Conservation (phyloP, 1,140 invertebrate genomes). For the Drosophila fuyamai region DNA sequence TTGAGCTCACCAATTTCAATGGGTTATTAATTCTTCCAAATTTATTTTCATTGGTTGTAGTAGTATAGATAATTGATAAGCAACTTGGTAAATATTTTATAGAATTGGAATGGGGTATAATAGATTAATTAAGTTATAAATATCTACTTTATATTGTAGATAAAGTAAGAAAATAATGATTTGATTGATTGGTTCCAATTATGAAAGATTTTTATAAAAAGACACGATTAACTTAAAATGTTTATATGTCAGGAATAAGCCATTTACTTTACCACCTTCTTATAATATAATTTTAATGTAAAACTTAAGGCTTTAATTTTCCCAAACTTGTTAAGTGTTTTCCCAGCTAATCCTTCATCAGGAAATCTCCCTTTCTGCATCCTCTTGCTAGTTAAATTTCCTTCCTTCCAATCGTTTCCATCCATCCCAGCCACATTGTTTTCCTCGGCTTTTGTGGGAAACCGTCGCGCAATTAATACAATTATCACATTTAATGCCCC, state of each 20-base stretch:
- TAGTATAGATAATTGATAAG: not conserved
- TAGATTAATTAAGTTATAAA: no score
- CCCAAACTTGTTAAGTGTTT: not conserved
- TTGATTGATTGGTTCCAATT: no score
- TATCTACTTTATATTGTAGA: no score
- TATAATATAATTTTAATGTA: not conserved
- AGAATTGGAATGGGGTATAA: not conserved
- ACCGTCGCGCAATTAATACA: slow-evolving; percentile 70
- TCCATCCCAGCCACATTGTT: slow-evolving; percentile 27
- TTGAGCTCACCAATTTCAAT: slow-evolving; percentile 4
- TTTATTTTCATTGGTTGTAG: not conserved
- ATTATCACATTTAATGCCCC: slow-evolving; percentile 72
- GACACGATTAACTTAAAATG: no score
- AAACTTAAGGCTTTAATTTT: not conserved
- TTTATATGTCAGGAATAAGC: not conserved
- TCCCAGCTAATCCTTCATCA: slow-evolving; percentile 2
- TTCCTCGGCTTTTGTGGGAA: slow-evolving; percentile 50
- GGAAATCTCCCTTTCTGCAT: not conserved
- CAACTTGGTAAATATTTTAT: not conserved
- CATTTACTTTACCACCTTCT: not conserved
- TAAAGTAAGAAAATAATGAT: no score
- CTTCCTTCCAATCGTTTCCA: slow-evolving; percentile 18
- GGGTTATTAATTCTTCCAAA: slow-evolving; percentile 16
- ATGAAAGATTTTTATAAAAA: no score
- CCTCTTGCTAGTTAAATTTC: slow-evolving; percentile 17